Evolutionary conservation across 2,888 invertebrate species (phyloP).

Genomic region (Unio pictorum): DNA sequence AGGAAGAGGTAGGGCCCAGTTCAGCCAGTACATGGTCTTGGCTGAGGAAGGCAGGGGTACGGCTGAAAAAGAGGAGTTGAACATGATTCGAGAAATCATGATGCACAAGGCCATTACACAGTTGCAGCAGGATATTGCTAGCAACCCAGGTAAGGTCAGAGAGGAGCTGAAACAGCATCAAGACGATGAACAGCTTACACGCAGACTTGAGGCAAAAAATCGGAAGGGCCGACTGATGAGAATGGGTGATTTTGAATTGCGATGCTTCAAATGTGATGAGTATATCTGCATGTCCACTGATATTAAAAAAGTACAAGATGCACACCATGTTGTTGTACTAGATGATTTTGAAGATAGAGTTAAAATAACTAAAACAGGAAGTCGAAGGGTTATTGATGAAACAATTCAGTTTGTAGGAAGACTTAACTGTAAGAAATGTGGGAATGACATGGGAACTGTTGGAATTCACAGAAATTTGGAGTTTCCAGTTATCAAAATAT

Average conservation of each 20-base stretch:
- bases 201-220: constrained; percentile 31
- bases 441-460: constrained; percentile 42
- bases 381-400: constrained; percentile 17
- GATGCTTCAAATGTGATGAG: constrained; percentile 56
- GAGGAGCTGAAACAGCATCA: constrained; percentile 35
- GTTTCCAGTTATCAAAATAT: constrained; percentile 49
- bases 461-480: constrained; percentile 34
- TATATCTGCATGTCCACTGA: constrained; percentile 56
- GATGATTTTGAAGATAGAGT: constrained; percentile 29
- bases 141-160: constrained; percentile 20
- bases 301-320: constrained; percentile 50
- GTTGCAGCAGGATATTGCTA: constrained; percentile 29
- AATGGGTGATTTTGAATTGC: constrained; percentile 48
- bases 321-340: constrained; percentile 54
- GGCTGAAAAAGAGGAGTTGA: constrained; percentile 62
- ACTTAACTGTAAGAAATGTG: constrained; percentile 47
- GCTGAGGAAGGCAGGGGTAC: constrained; percentile 49
- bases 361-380: constrained; percentile 14
- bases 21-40: constrained; percentile 60
- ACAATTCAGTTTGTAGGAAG: constrained; percentile 35
- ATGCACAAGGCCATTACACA: constrained; percentile 60
- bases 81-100: constrained; percentile 64
- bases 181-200: constrained; percentile 40
- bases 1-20: constrained; percentile 65
- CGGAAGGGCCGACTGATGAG: constrained; percentile 13